Evolutionary conservation across 2,888 invertebrate genomes (phyloP).

Genomic region (Mesorhabditis belari): DNA sequence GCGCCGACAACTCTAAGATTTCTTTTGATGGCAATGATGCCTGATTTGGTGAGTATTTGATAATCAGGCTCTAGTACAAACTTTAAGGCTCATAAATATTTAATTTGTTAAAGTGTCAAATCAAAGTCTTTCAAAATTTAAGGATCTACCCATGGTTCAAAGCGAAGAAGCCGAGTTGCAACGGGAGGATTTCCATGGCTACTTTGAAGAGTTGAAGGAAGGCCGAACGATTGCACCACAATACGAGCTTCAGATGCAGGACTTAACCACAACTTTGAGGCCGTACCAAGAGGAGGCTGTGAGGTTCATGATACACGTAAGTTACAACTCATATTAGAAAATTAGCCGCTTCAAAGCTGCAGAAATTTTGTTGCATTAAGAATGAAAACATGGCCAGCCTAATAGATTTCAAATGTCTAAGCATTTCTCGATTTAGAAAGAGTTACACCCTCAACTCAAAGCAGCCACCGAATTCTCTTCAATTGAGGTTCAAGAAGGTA

Average conservation of each 20-base stretch:
- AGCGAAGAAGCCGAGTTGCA: background rate
- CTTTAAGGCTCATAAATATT: background rate
- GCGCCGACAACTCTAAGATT: background rate
- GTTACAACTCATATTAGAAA: background rate
- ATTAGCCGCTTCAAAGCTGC: no score
- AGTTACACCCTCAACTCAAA: no score
- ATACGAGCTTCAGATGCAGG: constrained; percentile 2
- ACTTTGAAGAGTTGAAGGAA: background rate
- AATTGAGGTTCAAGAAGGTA: background rate
- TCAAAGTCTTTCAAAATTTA: no score
- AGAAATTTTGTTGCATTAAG: no score
- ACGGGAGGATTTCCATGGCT: constrained; percentile 3
- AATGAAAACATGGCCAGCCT: no score
- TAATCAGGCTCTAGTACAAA: background rate
- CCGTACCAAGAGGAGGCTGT: constrained; percentile 55
- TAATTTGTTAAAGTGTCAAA: no score
- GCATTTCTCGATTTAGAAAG: no score
- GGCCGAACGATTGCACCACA: background rate
- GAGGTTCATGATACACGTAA: constrained; percentile 55
- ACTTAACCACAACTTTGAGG: constrained; percentile 51
- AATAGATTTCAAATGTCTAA: no score
- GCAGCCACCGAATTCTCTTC: background rate
- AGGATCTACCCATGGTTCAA: no score
- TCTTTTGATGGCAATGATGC: background rate
- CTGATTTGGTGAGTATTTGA: no score